Evolutionary conservation across 2,113 vertebrate genomes (phyloP), one percentile per base, ranked within the genome.

Genomic region (Melanostigma gelatinosum): DNA sequence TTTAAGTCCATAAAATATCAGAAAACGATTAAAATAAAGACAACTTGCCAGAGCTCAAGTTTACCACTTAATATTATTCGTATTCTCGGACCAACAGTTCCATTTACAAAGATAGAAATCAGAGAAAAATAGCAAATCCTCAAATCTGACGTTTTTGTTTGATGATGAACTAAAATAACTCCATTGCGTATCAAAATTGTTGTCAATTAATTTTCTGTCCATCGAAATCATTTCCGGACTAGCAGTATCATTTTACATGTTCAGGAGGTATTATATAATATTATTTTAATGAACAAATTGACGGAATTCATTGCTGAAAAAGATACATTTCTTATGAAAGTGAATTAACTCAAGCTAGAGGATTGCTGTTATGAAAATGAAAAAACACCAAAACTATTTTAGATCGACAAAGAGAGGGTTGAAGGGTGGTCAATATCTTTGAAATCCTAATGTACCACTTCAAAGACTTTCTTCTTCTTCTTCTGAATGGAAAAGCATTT

Each of bases 391-490:
- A 71, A 71, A 34, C 42, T 36, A 50, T 57, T 75, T 61, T 8
- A 22, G 29, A 55, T 54, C 66, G 44, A 61, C 80, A 77, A 67
- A 46, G 16, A 54, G 16, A 36, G 54, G 24, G 66, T 85, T 77
- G 27, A 79, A 72, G 75, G 77, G 34, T 70, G 72, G 48, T 78
- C 73, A 66, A 4, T 60, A 78, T 91, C 82, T 92, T 92, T 91
- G 91, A 93, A 93, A 87, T 87, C 86, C 79, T 90, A 87, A 89
- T 88, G 87, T 87, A 72, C 57, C 16, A 18, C 89, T 90, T 93
- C 82, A 90, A 88, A 89, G 83, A 87, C 32, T 40, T 79, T 22
- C 81, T 72, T 38, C 54, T 32, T 34, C 48, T 29, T 24, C 62
- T 27, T 66, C 12, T 24, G 80, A 87, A 91, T 83, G n/a, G 67